phyloP scores from a whole-genome alignment of 2,888 invertebrate species.

The Halictus quadricinctus region DNA sequence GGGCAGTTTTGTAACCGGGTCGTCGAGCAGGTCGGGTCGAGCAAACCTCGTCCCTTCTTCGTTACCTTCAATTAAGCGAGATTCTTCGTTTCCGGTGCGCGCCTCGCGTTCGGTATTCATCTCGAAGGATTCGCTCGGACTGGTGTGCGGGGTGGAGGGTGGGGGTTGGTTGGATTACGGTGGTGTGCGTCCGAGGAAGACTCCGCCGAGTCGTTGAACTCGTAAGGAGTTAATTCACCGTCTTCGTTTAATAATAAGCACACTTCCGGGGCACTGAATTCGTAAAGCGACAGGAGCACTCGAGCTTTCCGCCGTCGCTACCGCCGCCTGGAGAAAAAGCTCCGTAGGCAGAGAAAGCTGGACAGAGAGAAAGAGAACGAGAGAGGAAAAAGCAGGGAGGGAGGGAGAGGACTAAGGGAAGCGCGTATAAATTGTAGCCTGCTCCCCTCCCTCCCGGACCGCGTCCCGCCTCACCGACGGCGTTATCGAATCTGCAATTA shows the following conservation, averaged over 20 bases:
- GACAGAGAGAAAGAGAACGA: neutral
- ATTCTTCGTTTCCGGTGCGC: slow-evolving; percentile 4
- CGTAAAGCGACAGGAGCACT: slow-evolving; percentile 64
- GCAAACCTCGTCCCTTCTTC: neutral
- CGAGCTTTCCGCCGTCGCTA: slow-evolving; percentile 22
- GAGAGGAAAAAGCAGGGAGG: slow-evolving; percentile 6
- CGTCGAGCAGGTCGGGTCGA: neutral
- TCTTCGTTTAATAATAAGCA: slow-evolving; percentile 74
- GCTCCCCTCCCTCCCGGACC: slow-evolving; percentile 30
- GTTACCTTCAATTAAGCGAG: slow-evolving; percentile 19
- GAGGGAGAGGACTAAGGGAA: slow-evolving; percentile 25
- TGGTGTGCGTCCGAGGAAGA: neutral
- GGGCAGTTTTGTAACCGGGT: slow-evolving; percentile 3
- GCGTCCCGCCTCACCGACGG: slow-evolving; percentile 53
- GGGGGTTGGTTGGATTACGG: slow-evolving; percentile 30
- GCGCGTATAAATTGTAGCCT: slow-evolving; percentile 72
- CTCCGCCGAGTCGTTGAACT: slow-evolving; percentile 14
- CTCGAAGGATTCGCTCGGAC: slow-evolving; percentile 15
- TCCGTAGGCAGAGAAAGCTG: neutral
- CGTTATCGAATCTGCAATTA: slow-evolving; percentile 81
- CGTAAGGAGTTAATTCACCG: slow-evolving; percentile 66
- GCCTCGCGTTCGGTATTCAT: slow-evolving; percentile 29
- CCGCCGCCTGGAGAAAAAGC: slow-evolving; percentile 14
- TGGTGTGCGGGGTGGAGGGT: too few species aligned
- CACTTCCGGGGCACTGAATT: slow-evolving; percentile 70